Evolutionary conservation across 2,888 invertebrate species (phyloP), one percentile per base, ranked within the genome.

Genomic region (Molorchus minor): DNA sequence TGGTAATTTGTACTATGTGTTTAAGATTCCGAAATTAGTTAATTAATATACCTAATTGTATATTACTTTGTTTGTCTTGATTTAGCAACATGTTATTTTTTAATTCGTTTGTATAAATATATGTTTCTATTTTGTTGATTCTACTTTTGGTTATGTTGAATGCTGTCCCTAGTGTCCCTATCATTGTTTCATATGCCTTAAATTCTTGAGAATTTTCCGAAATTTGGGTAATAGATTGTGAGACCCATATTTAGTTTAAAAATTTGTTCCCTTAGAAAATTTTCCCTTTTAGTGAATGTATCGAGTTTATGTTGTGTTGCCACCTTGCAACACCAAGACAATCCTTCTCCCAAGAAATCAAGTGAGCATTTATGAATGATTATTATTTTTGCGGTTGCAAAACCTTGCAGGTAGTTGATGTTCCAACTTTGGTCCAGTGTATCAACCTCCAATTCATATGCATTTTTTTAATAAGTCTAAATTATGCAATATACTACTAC

Each of bases 271-370:
- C 41, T 52, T 25, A 57, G 21, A 30, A 25, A 30, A 3, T 44
- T 2, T 41, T 59, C 59, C 4, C 25, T 16, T n/a, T 10, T 40
- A 33, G 43, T 20, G 3, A 59, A 3, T 21, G 43, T 8, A 19
- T 61, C 57, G 17, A 61, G 36, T 29, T 56, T 54, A 13, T 44
- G 29, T 45, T 54, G 44, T 17, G 60, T 61, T 1, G 51, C 59
- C n/a, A 63, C 53, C 12, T 60, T 57, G 36, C 62, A 62, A 38
- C 62, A 62, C 58, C 58, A 62, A 16, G 47, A 29, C 12, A 62
- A 36, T 19, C 49, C 58, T 7, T 41, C 36, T 2, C 60, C 63
- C 12, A 61, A 13, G 29, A 63, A 63, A 30, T 47, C 57, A 25
- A 61, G 25, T 1, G 60, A 15, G 13, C 54, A 41, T 35, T 10